These are phyloP conservation scores for Bombyx mandarina DNA, from an alignment of 1,140 invertebrate genomes.

Conservation along the genomic window DNA sequence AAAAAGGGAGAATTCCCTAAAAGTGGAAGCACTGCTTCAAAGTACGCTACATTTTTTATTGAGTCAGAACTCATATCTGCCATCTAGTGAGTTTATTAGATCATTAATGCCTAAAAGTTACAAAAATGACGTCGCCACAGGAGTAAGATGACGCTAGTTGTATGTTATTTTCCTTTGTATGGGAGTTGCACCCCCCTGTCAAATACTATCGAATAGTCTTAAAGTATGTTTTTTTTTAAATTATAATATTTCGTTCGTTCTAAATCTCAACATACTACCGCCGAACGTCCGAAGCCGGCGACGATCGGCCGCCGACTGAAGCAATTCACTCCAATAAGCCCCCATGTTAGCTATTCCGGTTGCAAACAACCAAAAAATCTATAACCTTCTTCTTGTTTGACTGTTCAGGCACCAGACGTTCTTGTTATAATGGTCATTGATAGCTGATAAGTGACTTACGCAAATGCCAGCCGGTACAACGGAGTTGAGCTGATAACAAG, in stretches of 20 bases:
- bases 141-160: no score
- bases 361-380: not conserved
- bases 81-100: no score
- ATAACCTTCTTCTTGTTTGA: not conserved
- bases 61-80: no score
- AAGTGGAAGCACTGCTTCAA: no score
- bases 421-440: conserved; percentile 27
- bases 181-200: no score
- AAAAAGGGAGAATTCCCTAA: no score
- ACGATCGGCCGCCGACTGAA: conserved; percentile 61
- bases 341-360: conserved; percentile 35
- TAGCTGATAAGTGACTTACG: conserved; percentile 45
- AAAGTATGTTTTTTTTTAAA: not conserved
- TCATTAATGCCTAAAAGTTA: no score
- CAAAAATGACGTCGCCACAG: no score
- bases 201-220: conserved; percentile 1
- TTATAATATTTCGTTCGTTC: no score
- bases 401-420: conserved; percentile 10
- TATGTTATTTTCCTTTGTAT: no score
- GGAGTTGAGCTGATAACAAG: conserved; percentile 51
- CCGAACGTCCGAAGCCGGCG: conserved; percentile 44
- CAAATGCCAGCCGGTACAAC: conserved; percentile 50
- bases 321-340: conserved; percentile 22
- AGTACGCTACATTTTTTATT: no score
- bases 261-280: conserved; percentile 18